Evolutionary conservation across 2,797 vertebrate species (phyloP), one percentile per base, ranked within the genome.

Genomic region (Gouania willdenowi): DNA sequence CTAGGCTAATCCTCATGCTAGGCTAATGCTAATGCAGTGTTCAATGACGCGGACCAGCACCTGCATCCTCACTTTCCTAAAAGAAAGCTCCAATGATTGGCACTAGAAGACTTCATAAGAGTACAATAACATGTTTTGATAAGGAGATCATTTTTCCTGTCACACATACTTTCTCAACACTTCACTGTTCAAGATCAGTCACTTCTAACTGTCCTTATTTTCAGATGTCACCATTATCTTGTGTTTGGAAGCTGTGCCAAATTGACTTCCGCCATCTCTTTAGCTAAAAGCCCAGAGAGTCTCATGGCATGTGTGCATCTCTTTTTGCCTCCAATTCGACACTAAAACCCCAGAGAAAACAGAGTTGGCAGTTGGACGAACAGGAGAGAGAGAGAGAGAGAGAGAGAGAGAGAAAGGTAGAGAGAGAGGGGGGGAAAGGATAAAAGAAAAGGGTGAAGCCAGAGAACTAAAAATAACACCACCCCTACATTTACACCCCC

Each of bases 271-370:
- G 71, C 58, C 63, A 33, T 56, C 75, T 85, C 85, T 79, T 71
- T 78, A 75, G 65, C 78, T 72, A 72, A 83, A 71, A 83, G 83
- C 77, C 77, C 79, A 67, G 75, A 80, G 81, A 77, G 77, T 79
- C 79, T 81, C 77, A 79, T 69, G 82, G 86, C 86, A 78, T 84
- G 84, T 76, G 77, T 74, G 81, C 65, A 77, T 83, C 84, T 88
- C 89, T 90, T 83, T 86, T 88, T 87, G 83, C 85, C 80, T 79
- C 83, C 77, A 75, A 81, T 87, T 86, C 85, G 87, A 73, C 76
- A 72, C 71, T 83, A 84, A 90, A 88, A 84, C 80, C 83, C 76
- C 84, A 87, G 88, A 71, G 77, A 72, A 71, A 67, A 55, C 59
- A 57, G 70, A 77, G 79, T 67, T 87, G 85, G 85, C 82, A 86